Evolutionary conservation across 2,888 invertebrate genomes (phyloP).

Genomic region (Corythucha ciliata): DNA sequence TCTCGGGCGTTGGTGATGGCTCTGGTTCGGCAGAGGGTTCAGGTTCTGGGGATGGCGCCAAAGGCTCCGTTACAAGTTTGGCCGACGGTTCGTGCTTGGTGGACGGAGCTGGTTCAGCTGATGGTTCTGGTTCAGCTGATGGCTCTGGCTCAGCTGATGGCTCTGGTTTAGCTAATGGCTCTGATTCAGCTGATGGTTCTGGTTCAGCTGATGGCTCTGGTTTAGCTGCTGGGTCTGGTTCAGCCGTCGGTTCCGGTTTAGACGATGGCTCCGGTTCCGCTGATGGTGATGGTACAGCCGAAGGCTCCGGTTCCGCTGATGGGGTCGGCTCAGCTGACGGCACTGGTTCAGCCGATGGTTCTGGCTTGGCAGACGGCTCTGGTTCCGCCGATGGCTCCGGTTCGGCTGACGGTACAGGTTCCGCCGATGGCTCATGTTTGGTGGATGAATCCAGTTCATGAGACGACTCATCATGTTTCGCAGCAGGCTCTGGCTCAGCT

Average conservation of each 20-base stretch:
- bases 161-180: slow-evolving; percentile 16
- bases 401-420: slow-evolving; percentile 31
- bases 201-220: slow-evolving; percentile 34
- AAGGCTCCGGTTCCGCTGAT: slow-evolving; percentile 33
- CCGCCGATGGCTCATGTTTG: slow-evolving; percentile 24
- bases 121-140: slow-evolving; percentile 30
- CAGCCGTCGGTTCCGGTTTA: slow-evolving; percentile 29
- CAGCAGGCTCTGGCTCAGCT: slow-evolving; percentile 29
- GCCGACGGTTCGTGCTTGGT: slow-evolving; percentile 35
- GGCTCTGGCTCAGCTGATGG: slow-evolving; percentile 28
- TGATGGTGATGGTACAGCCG: slow-evolving; percentile 31
- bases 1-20: slow-evolving; percentile 14
- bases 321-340: slow-evolving; percentile 34
- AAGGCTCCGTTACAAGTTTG: slow-evolving; percentile 36
- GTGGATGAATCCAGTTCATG: slow-evolving; percentile 13
- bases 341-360: slow-evolving; percentile 34
- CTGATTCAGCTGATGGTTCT: slow-evolving; percentile 32
- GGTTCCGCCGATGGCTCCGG: slow-evolving; percentile 35
- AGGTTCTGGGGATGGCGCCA: slow-evolving; percentile 31
- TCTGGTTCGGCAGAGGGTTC: slow-evolving; percentile 34
- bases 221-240: slow-evolving; percentile 37
- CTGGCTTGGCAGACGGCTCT: slow-evolving; percentile 33
- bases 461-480: slow-evolving; percentile 8
- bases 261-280: slow-evolving; percentile 37
- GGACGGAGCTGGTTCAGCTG: slow-evolving; percentile 33